These are phyloP conservation scores for pig (Sus scrofa) DNA, from an alignment of 2,113 vertebrate species.

Conservation along the genomic window T2T-Sscrofa CM000827.6:106009001-106009500, in stretches of 20 bases:
- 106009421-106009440: too few species aligned
- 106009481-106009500: accelerated
- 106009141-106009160: not conserved
- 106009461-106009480: too few species aligned
- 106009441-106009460: too few species aligned
- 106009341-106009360: too few species aligned
- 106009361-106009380: accelerated
- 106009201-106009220: not conserved
- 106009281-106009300: accelerated
- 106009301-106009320: too few species aligned
- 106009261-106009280: not conserved
- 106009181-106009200: not conserved
- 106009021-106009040: not conserved
- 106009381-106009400: not conserved
- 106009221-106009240: not conserved
- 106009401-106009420: too few species aligned
- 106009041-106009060: not conserved
- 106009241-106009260: not conserved
- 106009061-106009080: too few species aligned
- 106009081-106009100: not conserved
- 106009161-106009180: not conserved
- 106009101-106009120: not conserved
- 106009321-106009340: too few species aligned
- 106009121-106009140: not conserved
- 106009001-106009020: not conserved